phyloP scores from a whole-genome alignment of 2,113 vertebrate species.

The Saccopteryx leptura region DNA sequence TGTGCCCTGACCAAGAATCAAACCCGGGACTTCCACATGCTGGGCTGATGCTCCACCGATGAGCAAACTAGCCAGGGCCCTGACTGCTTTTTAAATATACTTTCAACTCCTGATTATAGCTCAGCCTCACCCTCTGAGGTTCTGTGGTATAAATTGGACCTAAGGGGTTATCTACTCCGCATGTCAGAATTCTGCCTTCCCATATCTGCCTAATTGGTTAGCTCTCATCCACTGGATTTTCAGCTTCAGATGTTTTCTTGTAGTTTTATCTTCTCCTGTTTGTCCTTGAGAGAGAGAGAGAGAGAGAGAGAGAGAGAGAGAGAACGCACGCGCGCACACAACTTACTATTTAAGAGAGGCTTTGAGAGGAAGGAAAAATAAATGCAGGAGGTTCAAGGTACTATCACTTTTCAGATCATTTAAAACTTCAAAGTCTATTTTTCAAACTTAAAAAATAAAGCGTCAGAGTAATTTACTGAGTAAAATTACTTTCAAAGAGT shows the following conservation, averaged over 20 bases:
- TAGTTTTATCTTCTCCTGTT: slow-evolving; percentile 1
- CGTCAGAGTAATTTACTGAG: background rate
- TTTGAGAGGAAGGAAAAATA: slow-evolving; percentile 24
- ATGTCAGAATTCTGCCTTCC: slow-evolving; percentile 3
- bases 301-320: no score
- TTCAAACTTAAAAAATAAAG: slow-evolving; percentile 56
- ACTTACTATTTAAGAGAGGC: slow-evolving; percentile 11
- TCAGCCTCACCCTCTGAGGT: background rate
- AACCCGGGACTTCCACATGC: no score
- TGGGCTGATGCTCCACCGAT: no score
- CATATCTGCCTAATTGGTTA: background rate
- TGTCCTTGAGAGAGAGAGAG: background rate
- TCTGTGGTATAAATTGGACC: background rate
- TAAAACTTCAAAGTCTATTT: slow-evolving; percentile 58
- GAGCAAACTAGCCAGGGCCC: background rate
- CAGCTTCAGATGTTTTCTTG: background rate
- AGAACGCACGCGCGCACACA: no score
- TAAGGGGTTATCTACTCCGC: background rate
- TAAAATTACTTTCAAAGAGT: slow-evolving; percentile 58
- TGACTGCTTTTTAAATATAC: background rate
- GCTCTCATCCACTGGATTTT: background rate
- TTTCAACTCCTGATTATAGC: slow-evolving; percentile 24
- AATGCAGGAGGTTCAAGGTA: slow-evolving; percentile 22
- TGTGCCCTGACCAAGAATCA: no score
- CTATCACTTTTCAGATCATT: slow-evolving; percentile 24